Evolutionary conservation across 2,113 vertebrate species (phyloP).

Genomic region (Suncus etruscus): DNA sequence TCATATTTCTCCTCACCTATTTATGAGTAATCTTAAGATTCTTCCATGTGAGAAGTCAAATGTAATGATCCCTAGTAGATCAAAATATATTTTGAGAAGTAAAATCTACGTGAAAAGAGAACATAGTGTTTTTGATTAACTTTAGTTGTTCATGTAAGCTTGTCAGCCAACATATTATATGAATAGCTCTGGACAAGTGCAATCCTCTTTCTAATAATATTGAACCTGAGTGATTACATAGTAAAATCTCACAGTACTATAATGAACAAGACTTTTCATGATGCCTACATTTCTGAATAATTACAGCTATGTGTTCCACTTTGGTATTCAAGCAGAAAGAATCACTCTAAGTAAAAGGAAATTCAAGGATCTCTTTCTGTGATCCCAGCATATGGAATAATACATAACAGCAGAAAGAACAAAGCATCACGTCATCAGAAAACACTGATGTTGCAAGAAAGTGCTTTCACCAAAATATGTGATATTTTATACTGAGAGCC

Average conservation of each 20-base stretch:
- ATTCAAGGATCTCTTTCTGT: background rate
- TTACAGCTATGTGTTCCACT: constrained; percentile 48
- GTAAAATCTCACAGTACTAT: constrained; percentile 46
- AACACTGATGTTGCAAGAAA: background rate
- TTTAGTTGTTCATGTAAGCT: constrained; percentile 63
- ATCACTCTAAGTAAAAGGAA: background rate
- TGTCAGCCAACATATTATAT: constrained; percentile 53
- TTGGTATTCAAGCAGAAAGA: constrained; percentile 49
- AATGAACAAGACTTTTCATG: constrained; percentile 58
- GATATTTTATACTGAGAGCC: background rate
- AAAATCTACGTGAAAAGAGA: constrained; percentile 65
- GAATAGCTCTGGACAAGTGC: constrained; percentile 36
- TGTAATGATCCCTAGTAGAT: constrained; percentile 76
- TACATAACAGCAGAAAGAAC: background rate
- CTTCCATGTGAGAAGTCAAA: constrained; percentile 75
- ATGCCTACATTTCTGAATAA: constrained; percentile 57
- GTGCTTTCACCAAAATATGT: background rate
- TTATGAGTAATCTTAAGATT: constrained; percentile 76
- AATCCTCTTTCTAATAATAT: constrained; percentile 59
- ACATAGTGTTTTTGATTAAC: constrained; percentile 59
- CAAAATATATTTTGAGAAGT: constrained; percentile 71
- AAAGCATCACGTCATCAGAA: background rate
- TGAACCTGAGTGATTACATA: constrained; percentile 47
- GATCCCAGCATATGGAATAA: background rate
- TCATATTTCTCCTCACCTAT: constrained; percentile 66